Evolutionary conservation across 1,140 invertebrate genomes (phyloP).

Genomic region (Colletes latitarsis): DNA sequence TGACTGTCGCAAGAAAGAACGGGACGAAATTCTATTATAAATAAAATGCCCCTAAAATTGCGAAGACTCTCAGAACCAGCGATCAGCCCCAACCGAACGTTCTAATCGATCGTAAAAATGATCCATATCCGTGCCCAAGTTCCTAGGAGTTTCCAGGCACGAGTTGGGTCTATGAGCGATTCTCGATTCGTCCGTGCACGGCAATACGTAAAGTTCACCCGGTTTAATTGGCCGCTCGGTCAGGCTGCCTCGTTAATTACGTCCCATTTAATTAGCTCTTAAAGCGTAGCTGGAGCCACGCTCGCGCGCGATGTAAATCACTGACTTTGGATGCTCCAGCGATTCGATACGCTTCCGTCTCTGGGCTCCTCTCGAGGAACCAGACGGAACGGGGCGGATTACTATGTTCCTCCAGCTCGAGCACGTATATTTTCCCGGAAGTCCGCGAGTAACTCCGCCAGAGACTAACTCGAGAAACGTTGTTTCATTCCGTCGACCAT

Average conservation of each 20-base stretch:
- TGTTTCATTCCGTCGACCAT: background rate
- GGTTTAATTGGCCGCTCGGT: constrained; percentile 61
- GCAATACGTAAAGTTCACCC: constrained; percentile 53
- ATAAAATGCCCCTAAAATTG: no score
- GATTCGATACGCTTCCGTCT: constrained; percentile 35
- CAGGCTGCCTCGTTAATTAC: constrained; percentile 65
- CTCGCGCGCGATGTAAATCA: constrained; percentile 51
- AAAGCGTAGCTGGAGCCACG: constrained; percentile 17
- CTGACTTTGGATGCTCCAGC: constrained; percentile 49
- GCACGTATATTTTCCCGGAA: background rate
- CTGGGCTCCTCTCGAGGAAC: background rate
- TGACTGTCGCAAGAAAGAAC: no score
- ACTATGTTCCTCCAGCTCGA: background rate
- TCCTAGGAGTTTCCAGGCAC: constrained; percentile 28
- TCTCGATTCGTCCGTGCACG: constrained; percentile 37
- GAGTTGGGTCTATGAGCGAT: constrained; percentile 48
- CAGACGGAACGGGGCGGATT: constrained; percentile 8
- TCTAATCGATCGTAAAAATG: constrained; percentile 46
- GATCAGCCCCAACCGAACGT: no score
- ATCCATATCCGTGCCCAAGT: constrained; percentile 35
- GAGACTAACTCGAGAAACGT: background rate
- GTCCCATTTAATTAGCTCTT: constrained; percentile 67
- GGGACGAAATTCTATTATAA: no score
- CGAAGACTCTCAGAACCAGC: background rate
- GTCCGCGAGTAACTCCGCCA: background rate